Conservation (phyloP, 2,888 invertebrate genomes). For the Sepiola atlantica region DNA sequence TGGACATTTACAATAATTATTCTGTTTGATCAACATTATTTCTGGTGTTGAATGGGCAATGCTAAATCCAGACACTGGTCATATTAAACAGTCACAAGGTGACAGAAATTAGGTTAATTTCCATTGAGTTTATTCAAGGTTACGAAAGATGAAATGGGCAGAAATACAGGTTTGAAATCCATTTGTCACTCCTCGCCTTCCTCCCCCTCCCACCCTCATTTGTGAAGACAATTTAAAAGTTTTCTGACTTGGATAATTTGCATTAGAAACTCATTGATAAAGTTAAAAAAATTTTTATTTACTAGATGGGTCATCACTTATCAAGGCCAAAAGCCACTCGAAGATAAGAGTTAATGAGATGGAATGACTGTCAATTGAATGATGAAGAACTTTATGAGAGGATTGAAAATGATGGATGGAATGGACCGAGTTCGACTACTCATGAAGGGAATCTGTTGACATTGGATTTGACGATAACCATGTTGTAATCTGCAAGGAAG, state of each 20-base stretch:
- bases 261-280: background rate
- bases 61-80: constrained; percentile 18
- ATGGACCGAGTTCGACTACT: too few relatives aligned
- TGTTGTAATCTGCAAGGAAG: too few relatives aligned
- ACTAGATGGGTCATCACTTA: too few relatives aligned
- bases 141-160: background rate
- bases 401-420: too few relatives aligned
- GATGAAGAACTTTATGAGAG: too few relatives aligned
- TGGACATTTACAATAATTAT: background rate
- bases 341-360: too few relatives aligned
- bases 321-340: too few relatives aligned
- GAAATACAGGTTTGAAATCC: background rate
- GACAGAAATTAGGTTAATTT: constrained; percentile 9
- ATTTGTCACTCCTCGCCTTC: background rate
- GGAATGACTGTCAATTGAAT: too few relatives aligned
- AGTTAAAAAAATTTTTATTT: background rate
- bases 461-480: too few relatives aligned
- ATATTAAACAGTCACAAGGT: background rate
- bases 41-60: background rate
- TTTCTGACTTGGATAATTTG: background rate
- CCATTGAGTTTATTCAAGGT: background rate
- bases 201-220: too few relatives aligned
- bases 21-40: background rate
- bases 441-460: too few relatives aligned
- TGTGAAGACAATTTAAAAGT: background rate